A percentile compares a stretch with the other conserved stretches of the same genome.
Conservation (phyloP, 2,888 invertebrate species). For the Elegia similella region DNA sequence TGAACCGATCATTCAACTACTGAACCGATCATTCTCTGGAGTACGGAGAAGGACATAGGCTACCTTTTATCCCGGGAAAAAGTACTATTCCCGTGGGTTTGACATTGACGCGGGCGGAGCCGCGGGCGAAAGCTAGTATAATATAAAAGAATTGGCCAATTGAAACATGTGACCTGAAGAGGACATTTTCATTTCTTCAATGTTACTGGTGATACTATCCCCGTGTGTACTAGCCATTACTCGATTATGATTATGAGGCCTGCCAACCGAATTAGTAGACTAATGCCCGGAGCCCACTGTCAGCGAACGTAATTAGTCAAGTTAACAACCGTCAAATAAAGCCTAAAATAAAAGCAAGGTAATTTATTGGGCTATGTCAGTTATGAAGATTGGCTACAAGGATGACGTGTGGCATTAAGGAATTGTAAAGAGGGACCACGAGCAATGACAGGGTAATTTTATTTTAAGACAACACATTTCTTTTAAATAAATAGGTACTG, state of each 20-base stretch:
- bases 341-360: slow-evolving; percentile 13
- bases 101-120: too few species aligned
- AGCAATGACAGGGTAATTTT: background rate
- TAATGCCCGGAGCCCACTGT: slow-evolving; percentile 41
- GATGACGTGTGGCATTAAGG: background rate
- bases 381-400: background rate
- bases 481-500: too few species aligned
- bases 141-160: too few species aligned
- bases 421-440: background rate
- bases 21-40: too few species aligned
- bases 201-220: background rate
- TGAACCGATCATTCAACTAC: too few species aligned
- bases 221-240: background rate
- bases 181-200: too few species aligned
- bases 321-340: slow-evolving; percentile 28
- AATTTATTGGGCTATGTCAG: slow-evolving; percentile 6
- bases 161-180: too few species aligned
- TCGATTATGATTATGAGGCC: slow-evolving; percentile 19
- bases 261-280: slow-evolving; percentile 35
- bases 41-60: too few species aligned
- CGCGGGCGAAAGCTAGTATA: too few species aligned
- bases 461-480: background rate
- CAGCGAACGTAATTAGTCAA: slow-evolving; percentile 52
- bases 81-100: too few species aligned
- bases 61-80: too few species aligned